Evolutionary conservation across 2,113 vertebrate genomes (phyloP), one percentile per base, ranked within the genome.

Genomic region (Gorilla gorilla): DNA sequence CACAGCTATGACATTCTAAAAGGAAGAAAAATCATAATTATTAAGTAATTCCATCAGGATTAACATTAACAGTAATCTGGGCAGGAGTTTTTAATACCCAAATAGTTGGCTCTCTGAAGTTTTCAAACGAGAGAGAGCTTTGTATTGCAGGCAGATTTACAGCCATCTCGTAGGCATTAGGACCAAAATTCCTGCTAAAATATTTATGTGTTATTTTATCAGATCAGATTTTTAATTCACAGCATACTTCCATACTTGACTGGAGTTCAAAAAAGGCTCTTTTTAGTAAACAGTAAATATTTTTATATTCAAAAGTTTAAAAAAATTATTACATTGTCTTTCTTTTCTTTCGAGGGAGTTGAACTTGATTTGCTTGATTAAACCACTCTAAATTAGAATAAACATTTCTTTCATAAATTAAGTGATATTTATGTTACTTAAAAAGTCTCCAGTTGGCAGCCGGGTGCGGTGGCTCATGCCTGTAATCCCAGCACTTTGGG

Each of bases 131-230:
- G 78, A 94, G 43, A 40, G 7, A 86, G 20, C n/a, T 94, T n/a
- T 66, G 27, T 90, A 45, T 92, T 96, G 91, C 0, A 5, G 32
- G 48, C 48, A 96, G 92, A 94, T 89, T 97, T 97, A 96, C 13
- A 94, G 64, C 18, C 9, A 92, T 96, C 97, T 96, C 83, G 61
- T 80, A 68, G 86, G 45, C 35, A 96, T 82, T 94, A 12, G 66
- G 84, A 97, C 27, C 75, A 96, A 95, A 90, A 97, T 94, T 96
- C 57, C 85, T 96, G 50, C 48, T 96, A 86, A 98, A 97, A 90
- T 96, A 97, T 40, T 97, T 93, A 48, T 40, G 45, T 96, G 27
- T 78, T 17, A 92, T 93, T 97, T 86, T 72, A 84, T 96, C 94
- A 95, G 61, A 86, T 96, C n/a, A 52, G 35, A 89, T 73, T 96